Percentiles rank a stretch among this genome's conserved stretches.
phyloP scores from a whole-genome alignment of 2,113 vertebrate genomes.

The Capra hircus region DNA sequence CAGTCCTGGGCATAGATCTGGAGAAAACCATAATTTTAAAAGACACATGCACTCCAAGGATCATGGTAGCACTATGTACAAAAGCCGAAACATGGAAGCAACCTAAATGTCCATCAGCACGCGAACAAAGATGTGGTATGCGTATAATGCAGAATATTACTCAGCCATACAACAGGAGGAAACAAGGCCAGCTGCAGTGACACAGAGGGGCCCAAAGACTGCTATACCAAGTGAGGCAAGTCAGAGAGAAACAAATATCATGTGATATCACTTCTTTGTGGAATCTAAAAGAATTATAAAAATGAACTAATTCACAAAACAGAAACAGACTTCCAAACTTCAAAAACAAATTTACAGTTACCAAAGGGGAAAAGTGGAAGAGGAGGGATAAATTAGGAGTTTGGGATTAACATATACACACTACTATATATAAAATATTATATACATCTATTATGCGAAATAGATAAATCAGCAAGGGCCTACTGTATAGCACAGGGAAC shows the following conservation, averaged over 20 bases:
- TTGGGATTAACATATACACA: not conserved
- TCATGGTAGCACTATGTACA: not conserved
- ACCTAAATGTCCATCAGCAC: not conserved
- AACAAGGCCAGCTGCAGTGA: not conserved
- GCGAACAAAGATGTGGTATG: not conserved
- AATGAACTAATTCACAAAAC: not conserved
- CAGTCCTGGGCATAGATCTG: not conserved
- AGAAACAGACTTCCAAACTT: not conserved
- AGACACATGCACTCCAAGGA: not conserved
- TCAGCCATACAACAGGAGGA: not conserved
- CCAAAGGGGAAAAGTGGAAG: not conserved
- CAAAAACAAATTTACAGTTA: not conserved
- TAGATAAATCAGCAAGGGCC: not conserved
- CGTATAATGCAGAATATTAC: accelerated
- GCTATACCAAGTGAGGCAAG: not conserved
- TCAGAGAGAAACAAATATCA: not conserved
- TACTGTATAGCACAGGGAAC: not conserved
- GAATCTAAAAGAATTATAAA: not conserved
- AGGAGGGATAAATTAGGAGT: not conserved
- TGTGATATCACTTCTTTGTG: accelerated
- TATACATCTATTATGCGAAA: not conserved
- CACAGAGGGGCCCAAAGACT: not conserved
- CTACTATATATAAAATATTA: not conserved
- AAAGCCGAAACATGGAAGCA: not conserved
- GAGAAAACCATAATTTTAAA: not conserved